Evolutionary conservation across 2,797 vertebrate species (phyloP).

Genomic region (Falco cherrug): DNA sequence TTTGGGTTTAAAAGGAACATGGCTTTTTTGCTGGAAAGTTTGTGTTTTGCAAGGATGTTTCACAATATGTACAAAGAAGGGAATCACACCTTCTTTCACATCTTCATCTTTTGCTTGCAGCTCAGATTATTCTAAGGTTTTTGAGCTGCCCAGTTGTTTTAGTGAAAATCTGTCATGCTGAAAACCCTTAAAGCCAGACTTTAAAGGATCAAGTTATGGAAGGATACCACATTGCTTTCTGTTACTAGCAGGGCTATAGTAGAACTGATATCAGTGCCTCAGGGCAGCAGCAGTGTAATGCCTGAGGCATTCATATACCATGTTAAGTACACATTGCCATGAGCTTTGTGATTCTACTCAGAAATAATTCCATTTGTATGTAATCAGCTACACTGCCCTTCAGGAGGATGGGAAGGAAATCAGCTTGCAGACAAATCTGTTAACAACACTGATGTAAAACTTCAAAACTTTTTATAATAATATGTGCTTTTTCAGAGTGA

Average conservation of each 20-base stretch:
- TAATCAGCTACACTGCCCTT: neutral
- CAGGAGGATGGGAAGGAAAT: neutral
- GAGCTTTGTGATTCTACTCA: slow-evolving; percentile 32
- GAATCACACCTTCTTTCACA: neutral
- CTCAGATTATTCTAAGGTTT: neutral
- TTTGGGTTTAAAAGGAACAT: neutral
- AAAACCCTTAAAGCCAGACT: slow-evolving; percentile 33
- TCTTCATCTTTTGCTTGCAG: neutral
- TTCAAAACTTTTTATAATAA: neutral
- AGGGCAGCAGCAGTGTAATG: slow-evolving; percentile 1
- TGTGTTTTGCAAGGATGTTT: neutral
- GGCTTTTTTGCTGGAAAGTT: neutral
- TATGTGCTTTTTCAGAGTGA: neutral
- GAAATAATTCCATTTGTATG: slow-evolving; percentile 34
- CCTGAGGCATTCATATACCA: slow-evolving; percentile 2
- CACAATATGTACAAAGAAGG: neutral
- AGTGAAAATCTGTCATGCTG: slow-evolving; percentile 36
- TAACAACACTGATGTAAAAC: neutral
- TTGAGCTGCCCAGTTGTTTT: slow-evolving; percentile 11
- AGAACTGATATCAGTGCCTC: slow-evolving; percentile 12
- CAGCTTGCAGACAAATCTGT: neutral
- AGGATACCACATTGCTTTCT: neutral
- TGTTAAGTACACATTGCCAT: neutral
- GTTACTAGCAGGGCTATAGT: neutral
- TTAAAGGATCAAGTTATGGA: slow-evolving; percentile 43